Percentiles rank a stretch among this genome's conserved stretches.
Evolutionary conservation across 2,797 vertebrate genomes (phyloP).

Genomic region (Gastrophryne carolinensis): DNA sequence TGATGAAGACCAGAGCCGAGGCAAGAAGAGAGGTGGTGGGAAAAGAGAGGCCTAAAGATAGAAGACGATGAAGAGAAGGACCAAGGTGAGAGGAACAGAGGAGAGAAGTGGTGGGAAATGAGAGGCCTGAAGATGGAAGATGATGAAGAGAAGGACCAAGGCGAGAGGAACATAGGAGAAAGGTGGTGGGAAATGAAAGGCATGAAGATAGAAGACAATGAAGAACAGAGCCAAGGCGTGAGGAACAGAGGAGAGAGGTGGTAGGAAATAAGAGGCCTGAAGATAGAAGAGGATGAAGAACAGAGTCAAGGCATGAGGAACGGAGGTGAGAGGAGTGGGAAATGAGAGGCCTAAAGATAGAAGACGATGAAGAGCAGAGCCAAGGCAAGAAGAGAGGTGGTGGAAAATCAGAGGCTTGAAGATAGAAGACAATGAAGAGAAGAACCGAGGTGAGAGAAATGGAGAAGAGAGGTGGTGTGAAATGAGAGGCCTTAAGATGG

Average conservation of each 20-base stretch:
- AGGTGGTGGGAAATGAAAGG: background rate
- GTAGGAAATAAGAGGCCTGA: background rate
- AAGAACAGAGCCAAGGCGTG: background rate
- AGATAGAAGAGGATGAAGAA: background rate
- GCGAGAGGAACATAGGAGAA: background rate
- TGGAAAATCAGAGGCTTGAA: no score
- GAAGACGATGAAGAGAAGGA: background rate
- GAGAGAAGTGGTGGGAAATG: background rate
- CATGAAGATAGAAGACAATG: background rate
- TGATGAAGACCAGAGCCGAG: no score
- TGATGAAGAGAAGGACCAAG: background rate
- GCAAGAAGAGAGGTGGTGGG: background rate
- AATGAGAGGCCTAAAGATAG: background rate
- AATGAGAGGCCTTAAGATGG: no score
- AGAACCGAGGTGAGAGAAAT: no score
- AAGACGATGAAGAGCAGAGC: background rate
- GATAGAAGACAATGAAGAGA: no score
- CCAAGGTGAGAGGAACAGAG: background rate
- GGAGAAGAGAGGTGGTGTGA: no score
- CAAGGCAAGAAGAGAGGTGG: background rate
- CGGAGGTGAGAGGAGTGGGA: background rate
- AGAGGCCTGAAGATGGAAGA: no score
- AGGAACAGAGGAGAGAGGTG: background rate
- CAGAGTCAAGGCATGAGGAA: background rate
- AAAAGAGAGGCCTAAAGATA: no score